Base-by-base conservation (phyloP, 1,140 invertebrate species). In the Latrodectus geometricus region DNA sequence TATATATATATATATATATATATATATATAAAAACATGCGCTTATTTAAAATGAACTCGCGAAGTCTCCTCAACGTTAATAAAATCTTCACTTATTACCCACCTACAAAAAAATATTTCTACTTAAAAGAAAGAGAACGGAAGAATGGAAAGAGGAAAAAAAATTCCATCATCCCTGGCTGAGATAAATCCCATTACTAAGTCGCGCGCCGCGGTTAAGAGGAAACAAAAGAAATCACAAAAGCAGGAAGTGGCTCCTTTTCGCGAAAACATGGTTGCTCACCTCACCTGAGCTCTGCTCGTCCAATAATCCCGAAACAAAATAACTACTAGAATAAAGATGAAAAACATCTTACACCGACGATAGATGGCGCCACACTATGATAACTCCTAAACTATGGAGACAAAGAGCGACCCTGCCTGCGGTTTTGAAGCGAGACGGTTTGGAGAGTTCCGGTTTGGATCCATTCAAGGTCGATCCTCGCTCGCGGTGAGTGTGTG, bases 141-240 rank as follows among this genome's bases (percentile, higher is more conserved):
- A 11, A 61, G 17, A 61, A 35, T 5, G 35, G 5, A 35, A 35
- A 35, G 35, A 35, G 5, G 35, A 35, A 35, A 35, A 35, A 35
- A 35, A 35, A 35, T 35, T 35, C 35, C 35, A 35, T 35, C 35
- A 61, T 17, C 11, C 17, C 17, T 61, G 54, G 54, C 54, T 35
- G 54, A 61, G 54, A 61, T 61, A 61, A 61, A 75, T 56, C 81
- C 56, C 35, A 50, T 74, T 50, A 72, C 15, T n/a, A 82, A 74
- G 61, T 75, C 56, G 56, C 17, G 72, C 35, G 56, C 56, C 70
- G 17, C 17, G n/a, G 61, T 20, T 56, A 21, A 72, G 69, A 77
- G 75, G 83, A 86, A 86, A 86, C 83, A 86, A 86, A 86, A 70
- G 83, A 86, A 75, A 86, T 75, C 50, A 70, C 74, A 86, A 70